phyloP scores from a whole-genome alignment of 1,140 invertebrate species.

The Maconellicoccus hirsutus region DNA sequence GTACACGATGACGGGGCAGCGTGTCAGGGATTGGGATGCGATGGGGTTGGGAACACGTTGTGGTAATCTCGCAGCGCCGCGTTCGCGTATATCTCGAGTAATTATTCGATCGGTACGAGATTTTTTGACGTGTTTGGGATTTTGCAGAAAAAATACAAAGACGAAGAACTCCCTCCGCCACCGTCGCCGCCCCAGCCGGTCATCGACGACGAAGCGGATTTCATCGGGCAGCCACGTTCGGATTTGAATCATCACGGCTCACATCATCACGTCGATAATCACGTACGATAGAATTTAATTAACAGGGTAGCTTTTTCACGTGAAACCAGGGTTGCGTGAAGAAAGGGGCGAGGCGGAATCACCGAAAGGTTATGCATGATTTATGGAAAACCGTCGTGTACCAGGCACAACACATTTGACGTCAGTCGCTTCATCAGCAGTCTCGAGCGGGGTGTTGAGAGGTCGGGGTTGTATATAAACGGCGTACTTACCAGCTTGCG shows the following conservation, averaged over 20 bases:
- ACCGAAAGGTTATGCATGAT: conserved; percentile 1
- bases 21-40: too few species aligned
- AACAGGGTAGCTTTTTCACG: neutral
- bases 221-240: neutral
- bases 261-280: conserved; percentile 10
- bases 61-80: too few species aligned
- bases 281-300: neutral
- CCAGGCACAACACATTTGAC: neutral
- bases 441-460: too few species aligned
- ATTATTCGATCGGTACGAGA: too few species aligned
- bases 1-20: too few species aligned
- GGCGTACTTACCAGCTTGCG: too few species aligned
- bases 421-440: neutral
- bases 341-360: neutral
- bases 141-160: conserved; percentile 16
- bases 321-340: neutral
- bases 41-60: too few species aligned
- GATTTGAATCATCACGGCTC: neutral
- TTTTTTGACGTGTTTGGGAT: too few species aligned
- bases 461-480: too few species aligned
- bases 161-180: conserved; percentile 9
- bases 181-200: neutral
- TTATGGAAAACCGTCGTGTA: conserved; percentile 8
- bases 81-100: too few species aligned
- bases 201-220: neutral